Evolutionary conservation across 2,113 vertebrate genomes (phyloP).

Genomic region (Microtus oregoni): DNA sequence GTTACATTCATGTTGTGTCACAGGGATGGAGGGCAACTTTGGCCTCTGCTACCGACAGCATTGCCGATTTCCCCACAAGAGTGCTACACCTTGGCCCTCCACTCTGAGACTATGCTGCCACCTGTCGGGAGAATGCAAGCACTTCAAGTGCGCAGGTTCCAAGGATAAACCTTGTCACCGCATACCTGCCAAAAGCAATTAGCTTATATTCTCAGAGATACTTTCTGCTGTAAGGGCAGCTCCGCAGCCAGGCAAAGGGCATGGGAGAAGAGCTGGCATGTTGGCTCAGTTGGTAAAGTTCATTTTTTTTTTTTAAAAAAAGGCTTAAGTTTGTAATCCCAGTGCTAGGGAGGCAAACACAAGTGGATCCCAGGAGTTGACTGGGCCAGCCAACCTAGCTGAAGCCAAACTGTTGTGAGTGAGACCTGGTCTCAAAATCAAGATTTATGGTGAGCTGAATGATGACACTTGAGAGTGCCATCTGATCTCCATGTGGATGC

Average conservation of each 20-base stretch:
- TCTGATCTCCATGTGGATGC: background rate
- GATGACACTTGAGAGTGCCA: background rate
- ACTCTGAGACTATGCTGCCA: constrained; percentile 67
- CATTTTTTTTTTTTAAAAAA: too few species aligned
- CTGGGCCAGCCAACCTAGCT: too few species aligned
- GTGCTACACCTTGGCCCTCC: rapidly evolving
- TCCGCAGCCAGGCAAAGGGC: background rate
- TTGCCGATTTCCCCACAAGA: background rate
- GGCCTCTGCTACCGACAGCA: background rate
- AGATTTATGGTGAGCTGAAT: background rate
- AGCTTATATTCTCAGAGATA: background rate
- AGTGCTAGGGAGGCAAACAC: background rate
- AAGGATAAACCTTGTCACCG: background rate
- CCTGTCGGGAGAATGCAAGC: constrained; percentile 33
- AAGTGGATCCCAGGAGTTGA: background rate
- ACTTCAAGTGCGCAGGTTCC: background rate
- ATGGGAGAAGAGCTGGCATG: too few species aligned
- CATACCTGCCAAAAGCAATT: background rate
- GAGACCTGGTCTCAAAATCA: background rate
- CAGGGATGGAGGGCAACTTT: background rate
- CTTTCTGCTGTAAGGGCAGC: background rate
- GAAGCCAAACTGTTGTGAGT: background rate
- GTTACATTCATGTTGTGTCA: rapidly evolving
- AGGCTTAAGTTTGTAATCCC: background rate
- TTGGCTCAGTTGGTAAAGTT: background rate